Base-by-base conservation (phyloP, 1,140 invertebrate species). In the Papilio helenus region DNA sequence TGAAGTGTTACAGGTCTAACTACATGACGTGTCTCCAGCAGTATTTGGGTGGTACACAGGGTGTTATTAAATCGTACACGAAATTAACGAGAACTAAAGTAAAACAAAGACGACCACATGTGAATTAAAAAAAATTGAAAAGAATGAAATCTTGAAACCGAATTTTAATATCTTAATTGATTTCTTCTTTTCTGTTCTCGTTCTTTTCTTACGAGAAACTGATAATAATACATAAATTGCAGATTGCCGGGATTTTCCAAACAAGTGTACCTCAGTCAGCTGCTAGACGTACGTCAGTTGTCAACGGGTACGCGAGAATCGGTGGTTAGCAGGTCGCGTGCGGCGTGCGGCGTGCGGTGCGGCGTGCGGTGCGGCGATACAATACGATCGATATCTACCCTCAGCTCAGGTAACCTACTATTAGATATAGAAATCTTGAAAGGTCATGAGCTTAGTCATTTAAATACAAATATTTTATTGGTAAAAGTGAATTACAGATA, bases 261-360 rank as follows among this genome's bases (percentile, higher is more conserved):
- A 39, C 51, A 78, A 84, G 81, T 82, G 87, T 89, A 86, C 87
- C 51, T 77, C 83, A 85, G 85, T 81, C 88, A 90, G 86, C 84
- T 90, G 90, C 81, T 85, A 88, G 87, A 88, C 90, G 85, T 84
- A 86, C 90, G 91, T 92, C 91, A 92, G 84, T 85, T 88, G 88
- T 89, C 88, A 89, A 85, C 83, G 83, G 81, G 77, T 86, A 87
- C 89, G 88, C 88, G 88, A 87, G 89, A 89, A 90, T 87, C 90
- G 90, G 89, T 84, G 91, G 90, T 92, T 92, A 88, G 89, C 82
- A 76, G 84, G 55, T 91, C 88, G 90, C 91, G 90, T 92, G 90
- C 84, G 82, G 42, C 58, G 49, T 42, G 39, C 39, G 39, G 39
- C 14, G 44, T 46, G 72, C 79, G 80, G 84, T 80, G 79, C 44